phyloP scores from a whole-genome alignment of 2,888 invertebrate genomes.

The Chrysolina haemoptera region DNA sequence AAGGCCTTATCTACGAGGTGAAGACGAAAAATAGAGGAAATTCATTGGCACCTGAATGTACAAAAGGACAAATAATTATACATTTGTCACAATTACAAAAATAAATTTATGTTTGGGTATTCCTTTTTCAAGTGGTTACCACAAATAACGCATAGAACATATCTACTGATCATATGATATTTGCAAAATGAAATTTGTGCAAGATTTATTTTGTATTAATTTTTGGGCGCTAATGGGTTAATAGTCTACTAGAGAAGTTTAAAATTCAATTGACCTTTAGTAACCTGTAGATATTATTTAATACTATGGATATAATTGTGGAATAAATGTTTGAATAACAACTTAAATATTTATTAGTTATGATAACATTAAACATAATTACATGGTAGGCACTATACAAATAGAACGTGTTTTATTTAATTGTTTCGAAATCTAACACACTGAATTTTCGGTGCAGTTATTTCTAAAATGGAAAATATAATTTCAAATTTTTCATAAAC shows the following conservation, averaged over 20 bases:
- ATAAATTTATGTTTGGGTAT: too few relatives aligned
- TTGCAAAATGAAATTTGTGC: too few relatives aligned
- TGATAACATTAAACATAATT: slow-evolving; percentile 46
- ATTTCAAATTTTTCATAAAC: slow-evolving; percentile 47
- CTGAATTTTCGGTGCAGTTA: slow-evolving; percentile 41
- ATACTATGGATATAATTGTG: background rate
- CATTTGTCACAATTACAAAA: too few relatives aligned
- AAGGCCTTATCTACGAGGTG: too few relatives aligned
- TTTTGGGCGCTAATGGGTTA: too few relatives aligned
- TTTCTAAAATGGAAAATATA: slow-evolving; percentile 42
- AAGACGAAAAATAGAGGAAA: too few relatives aligned
- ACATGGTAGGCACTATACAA: slow-evolving; percentile 50
- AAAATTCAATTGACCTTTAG: slow-evolving; percentile 2
- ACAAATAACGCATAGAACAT: too few relatives aligned
- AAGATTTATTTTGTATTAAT: too few relatives aligned
- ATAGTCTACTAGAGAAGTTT: background rate
- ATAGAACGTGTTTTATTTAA: slow-evolving; percentile 37
- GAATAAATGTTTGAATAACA: slow-evolving; percentile 33
- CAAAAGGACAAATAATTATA: too few relatives aligned
- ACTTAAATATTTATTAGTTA: slow-evolving; percentile 46
- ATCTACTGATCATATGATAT: too few relatives aligned
- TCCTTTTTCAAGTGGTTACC: too few relatives aligned
- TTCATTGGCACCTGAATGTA: too few relatives aligned
- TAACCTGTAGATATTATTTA: slow-evolving; percentile 4
- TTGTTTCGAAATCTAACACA: slow-evolving; percentile 45